Evolutionary conservation across 2,113 vertebrate genomes (phyloP).

Genomic region (Mustelus asterias): DNA sequence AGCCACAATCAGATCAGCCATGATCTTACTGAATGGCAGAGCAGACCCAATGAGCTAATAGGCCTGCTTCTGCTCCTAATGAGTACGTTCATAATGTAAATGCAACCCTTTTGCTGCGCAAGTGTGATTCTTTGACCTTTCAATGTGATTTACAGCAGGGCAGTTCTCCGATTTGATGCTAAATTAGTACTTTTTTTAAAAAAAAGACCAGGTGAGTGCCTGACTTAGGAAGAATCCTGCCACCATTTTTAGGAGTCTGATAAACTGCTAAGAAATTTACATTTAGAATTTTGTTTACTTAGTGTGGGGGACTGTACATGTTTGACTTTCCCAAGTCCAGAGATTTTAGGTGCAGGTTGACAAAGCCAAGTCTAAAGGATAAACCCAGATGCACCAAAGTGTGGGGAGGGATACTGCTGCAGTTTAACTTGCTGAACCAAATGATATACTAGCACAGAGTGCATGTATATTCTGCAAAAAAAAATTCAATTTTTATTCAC

Average conservation of each 20-base stretch:
- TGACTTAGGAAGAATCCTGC: background rate
- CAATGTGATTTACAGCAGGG: background rate
- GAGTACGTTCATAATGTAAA: background rate
- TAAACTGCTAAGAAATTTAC: no score
- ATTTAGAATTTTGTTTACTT: no score
- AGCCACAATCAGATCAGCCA: no score
- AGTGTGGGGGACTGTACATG: background rate
- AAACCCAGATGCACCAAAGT: background rate
- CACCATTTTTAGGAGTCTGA: background rate
- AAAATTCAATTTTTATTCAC: background rate
- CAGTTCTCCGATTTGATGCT: background rate
- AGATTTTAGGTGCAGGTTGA: background rate
- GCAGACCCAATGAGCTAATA: no score
- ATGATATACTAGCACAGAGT: background rate
- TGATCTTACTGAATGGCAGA: no score
- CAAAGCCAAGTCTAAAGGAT: background rate
- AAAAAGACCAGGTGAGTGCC: background rate
- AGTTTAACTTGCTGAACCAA: background rate
- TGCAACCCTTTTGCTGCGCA: background rate
- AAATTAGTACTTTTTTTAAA: background rate
- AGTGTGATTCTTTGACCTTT: background rate
- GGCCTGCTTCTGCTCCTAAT: no score
- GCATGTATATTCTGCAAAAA: background rate
- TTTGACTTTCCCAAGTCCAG: background rate
- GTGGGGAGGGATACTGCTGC: background rate